phyloP scores from a whole-genome alignment of 1,140 invertebrate species.

The Gryon sp. region DNA sequence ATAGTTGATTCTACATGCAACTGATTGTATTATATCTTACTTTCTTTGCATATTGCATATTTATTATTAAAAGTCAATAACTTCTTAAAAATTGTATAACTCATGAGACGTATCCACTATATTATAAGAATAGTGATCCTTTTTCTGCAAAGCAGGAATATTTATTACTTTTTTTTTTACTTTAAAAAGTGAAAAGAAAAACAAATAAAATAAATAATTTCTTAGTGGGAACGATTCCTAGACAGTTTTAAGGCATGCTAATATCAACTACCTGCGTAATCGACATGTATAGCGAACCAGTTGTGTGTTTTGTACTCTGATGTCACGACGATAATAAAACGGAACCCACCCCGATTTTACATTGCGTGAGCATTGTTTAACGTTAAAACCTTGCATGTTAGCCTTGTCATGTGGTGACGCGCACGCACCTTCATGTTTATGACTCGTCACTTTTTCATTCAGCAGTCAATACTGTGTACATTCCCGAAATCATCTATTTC shows the following conservation, averaged over 20 bases:
- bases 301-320: conserved; percentile 61
- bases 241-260: conserved; percentile 10
- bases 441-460: conserved; percentile 46
- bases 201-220: neutral
- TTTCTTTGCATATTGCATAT: conserved; percentile 63
- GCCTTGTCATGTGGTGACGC: conserved; percentile 15
- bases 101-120: too few species aligned
- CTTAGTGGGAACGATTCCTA: conserved; percentile 20
- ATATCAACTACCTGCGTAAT: conserved; percentile 47
- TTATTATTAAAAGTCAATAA: conserved; percentile 74
- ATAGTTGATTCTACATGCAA: conserved; percentile 68
- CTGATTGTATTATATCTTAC: conserved; percentile 75
- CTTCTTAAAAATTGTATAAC: too few species aligned
- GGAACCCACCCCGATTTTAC: conserved; percentile 50
- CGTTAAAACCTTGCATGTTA: conserved; percentile 57
- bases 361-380: conserved; percentile 59
- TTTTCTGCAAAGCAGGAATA: too few species aligned
- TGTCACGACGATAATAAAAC: conserved; percentile 51
- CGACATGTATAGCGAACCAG: conserved; percentile 60
- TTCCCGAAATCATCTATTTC: conserved; percentile 3
- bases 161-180: too few species aligned
- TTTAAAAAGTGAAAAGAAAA: too few species aligned
- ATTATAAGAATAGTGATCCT: too few species aligned
- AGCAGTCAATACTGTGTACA: conserved; percentile 30
- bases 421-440: conserved; percentile 38